A percentile compares a stretch with the other conserved stretches of the same genome.
These are phyloP conservation scores for Neodiprion pinetum DNA, from an alignment of 1,140 invertebrate genomes.

Conservation along the genomic window DNA sequence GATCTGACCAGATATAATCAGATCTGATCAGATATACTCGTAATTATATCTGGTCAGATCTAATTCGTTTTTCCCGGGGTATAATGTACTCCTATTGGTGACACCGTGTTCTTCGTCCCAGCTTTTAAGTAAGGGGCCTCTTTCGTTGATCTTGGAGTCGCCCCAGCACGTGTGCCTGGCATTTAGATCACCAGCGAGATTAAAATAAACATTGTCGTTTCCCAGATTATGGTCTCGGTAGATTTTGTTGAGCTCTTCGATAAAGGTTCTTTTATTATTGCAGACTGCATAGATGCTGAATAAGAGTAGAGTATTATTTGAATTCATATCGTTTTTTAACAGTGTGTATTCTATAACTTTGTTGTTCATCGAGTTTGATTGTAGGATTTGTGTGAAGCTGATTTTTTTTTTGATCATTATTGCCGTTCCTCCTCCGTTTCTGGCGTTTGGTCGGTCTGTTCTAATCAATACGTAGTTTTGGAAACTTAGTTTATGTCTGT, in stretches of 20 bases:
- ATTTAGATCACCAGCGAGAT: conserved; percentile 23
- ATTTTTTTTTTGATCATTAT: conserved; percentile 19
- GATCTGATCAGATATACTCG: too few relatives aligned
- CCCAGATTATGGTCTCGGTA: too few relatives aligned
- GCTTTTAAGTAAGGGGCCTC: conserved; percentile 15
- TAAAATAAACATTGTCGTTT: too few relatives aligned
- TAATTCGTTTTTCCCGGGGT: too few relatives aligned
- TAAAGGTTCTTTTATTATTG: neutral
- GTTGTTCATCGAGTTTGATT: conserved; percentile 5
- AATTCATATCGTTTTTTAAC: conserved; percentile 1
- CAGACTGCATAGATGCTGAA: conserved; percentile 17
- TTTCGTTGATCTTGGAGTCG: conserved; percentile 9
- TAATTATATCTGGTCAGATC: too few relatives aligned
- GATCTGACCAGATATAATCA: too few relatives aligned
- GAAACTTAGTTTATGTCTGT: conserved; percentile 4
- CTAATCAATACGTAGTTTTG: conserved; percentile 3
- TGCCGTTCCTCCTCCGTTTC: conserved; percentile 24
- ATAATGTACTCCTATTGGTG: too few relatives aligned
- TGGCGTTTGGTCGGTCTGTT: conserved; percentile 16
- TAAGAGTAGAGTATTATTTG: conserved; percentile 11
- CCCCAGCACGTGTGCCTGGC: conserved; percentile 16
- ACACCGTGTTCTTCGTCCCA: too few relatives aligned
- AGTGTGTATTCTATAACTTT: conserved; percentile 21
- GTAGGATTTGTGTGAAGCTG: neutral
- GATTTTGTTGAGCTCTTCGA: neutral